Evolutionary conservation across 2,113 vertebrate species (phyloP).

Genomic region (Stictonetta naevosa): DNA sequence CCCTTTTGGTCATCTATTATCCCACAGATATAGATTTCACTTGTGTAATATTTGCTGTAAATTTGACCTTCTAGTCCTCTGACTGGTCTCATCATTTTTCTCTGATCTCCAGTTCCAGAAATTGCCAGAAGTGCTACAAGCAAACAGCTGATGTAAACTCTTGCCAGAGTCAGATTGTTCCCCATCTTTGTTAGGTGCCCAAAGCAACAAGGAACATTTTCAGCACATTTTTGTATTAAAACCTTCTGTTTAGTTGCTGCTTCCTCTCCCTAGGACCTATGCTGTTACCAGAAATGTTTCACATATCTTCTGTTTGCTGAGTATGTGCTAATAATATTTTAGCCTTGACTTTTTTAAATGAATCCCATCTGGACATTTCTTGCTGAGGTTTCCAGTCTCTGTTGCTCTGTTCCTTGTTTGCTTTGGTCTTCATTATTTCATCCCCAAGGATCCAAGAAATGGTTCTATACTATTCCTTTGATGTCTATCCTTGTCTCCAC

Average conservation of each 20-base stretch:
- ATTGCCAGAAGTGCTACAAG: slow-evolving; percentile 27
- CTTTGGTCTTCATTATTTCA: slow-evolving; percentile 67
- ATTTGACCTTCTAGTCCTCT: slow-evolving; percentile 45
- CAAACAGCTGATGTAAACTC: slow-evolving; percentile 32
- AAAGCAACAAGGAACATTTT: slow-evolving; percentile 26
- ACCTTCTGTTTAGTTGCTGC: slow-evolving; percentile 18
- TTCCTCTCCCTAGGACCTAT: slow-evolving; percentile 4
- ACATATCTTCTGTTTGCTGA: slow-evolving; percentile 40
- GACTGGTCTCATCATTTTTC: slow-evolving; percentile 46
- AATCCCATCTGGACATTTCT: slow-evolving; percentile 63
- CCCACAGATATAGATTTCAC: slow-evolving; percentile 54
- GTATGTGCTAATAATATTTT: slow-evolving; percentile 50
- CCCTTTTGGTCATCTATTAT: slow-evolving; percentile 41
- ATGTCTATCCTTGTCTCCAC: slow-evolving; percentile 45
- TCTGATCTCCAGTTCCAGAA: slow-evolving; percentile 27
- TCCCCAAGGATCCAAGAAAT: slow-evolving; percentile 44
- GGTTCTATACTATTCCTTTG: slow-evolving; percentile 34
- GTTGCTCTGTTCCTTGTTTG: slow-evolving; percentile 35
- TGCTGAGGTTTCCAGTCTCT: slow-evolving; percentile 58
- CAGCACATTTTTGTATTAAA: slow-evolving; percentile 7
- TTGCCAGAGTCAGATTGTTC: neutral
- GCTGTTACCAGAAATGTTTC: slow-evolving; percentile 30
- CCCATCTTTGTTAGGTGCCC: neutral
- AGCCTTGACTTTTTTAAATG: slow-evolving; percentile 57
- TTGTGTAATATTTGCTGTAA: slow-evolving; percentile 48